Evolutionary conservation across 2,797 vertebrate species (phyloP), one percentile per base, ranked within the genome.

Genomic region (Periparus ater): DNA sequence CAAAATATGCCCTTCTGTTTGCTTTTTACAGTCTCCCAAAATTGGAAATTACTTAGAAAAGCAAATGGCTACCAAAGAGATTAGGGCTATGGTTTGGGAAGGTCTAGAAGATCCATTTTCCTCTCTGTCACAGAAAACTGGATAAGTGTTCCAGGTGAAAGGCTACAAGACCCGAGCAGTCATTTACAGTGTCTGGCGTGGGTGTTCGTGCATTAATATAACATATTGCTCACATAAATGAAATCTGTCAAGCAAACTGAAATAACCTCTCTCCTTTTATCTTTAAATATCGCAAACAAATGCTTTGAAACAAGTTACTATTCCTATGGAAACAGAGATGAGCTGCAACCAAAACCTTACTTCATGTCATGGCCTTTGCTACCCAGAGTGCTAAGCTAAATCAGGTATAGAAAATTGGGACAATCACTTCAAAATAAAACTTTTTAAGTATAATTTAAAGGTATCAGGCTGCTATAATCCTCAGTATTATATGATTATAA

Each of bases 251-350:
- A 78, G 58, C 62, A 94, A 66, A 90, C 93, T 53, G 40, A 93
- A 96, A 95, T 91, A 96, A 88, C 63, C 80, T 54, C 83, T 82
- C 73, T 86, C 66, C 22, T 61, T 88, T 89, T 70, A 48, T 89
- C 76, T 91, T 93, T 84, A 95, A 95, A 96, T 94, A 95, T 92
- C 85, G 62, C 77, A 90, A 96, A 95, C 57, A 95, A 93, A 57
- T 86, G 63, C 77, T 88, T 38, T 88, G 74, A 82, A 95, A 91
- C 13, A 66, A 54, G 74, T 62, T 62, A 32, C 74, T 65, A 90
- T 95, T 94, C 91, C 93, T 93, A 81, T 81, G 95, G 95, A 96
- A 97, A 96, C 68, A 78, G 48, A 77, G 58, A 83, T 17, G 11
- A 96, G 72, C 21, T 95, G 54, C 61, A 83, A 62, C 48, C 1